A percentile compares a stretch with the other conserved stretches of the same genome.
phyloP scores from a whole-genome alignment of 2,113 vertebrate genomes.

The Semicossyphus pulcher region DNA sequence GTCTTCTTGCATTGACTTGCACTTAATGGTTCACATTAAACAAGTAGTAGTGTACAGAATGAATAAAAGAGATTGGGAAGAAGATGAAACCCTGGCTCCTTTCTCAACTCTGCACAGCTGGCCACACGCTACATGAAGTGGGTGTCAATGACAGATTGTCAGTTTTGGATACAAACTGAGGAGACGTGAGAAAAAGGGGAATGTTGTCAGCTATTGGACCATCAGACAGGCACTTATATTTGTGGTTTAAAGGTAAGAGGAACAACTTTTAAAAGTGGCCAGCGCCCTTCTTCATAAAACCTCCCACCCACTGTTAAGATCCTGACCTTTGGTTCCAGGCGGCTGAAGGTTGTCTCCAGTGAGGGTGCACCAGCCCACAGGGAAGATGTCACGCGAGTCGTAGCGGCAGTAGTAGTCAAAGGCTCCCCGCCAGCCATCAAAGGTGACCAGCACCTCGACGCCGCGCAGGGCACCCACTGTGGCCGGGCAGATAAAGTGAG shows the following conservation, averaged over 20 bases:
- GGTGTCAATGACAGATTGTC: neutral
- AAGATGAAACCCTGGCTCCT: neutral
- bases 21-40: no score
- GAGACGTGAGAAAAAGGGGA: no score
- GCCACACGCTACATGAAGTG: neutral
- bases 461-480: conserved; percentile 98
- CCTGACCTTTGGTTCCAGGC: conserved; percentile 96
- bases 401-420: conserved; percentile 99
- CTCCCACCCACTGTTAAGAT: neutral
- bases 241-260: no score
- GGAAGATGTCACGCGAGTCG: conserved; percentile 98
- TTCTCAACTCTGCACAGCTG: neutral
- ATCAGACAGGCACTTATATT: no score
- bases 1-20: no score
- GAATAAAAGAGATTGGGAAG: no score
- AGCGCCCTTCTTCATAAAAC: neutral
- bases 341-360: conserved; percentile 99
- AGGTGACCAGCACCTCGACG: conserved; percentile 97
- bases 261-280: neutral
- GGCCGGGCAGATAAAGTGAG: conserved; percentile 98
- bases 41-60: no score
- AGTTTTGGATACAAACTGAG: no score
- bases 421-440: conserved; percentile 98
- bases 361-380: conserved; percentile 96
- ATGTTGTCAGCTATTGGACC: no score